These are phyloP conservation scores for Cerastoderma edule DNA, from an alignment of 2,888 invertebrate genomes.

Conservation along the genomic window DNA sequence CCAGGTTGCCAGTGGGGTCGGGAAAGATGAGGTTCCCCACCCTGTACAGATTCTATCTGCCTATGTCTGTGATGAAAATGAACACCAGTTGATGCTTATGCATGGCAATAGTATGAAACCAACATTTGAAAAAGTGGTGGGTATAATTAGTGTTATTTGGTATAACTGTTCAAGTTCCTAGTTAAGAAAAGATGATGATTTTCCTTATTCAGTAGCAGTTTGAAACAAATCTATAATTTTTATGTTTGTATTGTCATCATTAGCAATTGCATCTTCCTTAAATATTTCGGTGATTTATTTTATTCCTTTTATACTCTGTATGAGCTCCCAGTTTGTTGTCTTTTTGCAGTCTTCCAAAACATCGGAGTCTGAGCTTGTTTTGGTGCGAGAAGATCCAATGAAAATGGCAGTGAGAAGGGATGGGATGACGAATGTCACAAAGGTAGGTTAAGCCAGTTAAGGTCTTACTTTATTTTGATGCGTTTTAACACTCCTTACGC, in stretches of 20 bases:
- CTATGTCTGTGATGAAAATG: conserved; percentile 66
- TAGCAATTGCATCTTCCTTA: no score
- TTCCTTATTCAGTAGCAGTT: no score
- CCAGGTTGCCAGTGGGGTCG: conserved; percentile 72
- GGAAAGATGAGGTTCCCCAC: conserved; percentile 60
- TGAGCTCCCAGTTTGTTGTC: no score
- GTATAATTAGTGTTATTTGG: no score
- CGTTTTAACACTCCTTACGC: neutral
- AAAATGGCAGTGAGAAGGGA: conserved; percentile 59
- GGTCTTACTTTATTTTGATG: neutral
- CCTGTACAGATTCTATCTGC: conserved; percentile 76
- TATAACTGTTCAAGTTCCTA: no score
- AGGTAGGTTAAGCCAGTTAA: conserved; percentile 65
- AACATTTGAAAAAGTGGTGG: conserved; percentile 87
- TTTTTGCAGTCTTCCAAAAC: conserved; percentile 64
- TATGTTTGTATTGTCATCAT: no score
- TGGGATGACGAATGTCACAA: conserved; percentile 59
- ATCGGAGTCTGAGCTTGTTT: conserved; percentile 65
- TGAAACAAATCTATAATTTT: no score
- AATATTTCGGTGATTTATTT: no score
- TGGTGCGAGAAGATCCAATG: conserved; percentile 70
- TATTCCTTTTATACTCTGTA: no score
- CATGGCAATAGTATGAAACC: conserved; percentile 87
- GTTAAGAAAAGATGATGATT: no score
- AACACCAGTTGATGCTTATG: conserved; percentile 85